Conservation (phyloP, 2,113 vertebrate species). For the Malurus elegans region DNA sequence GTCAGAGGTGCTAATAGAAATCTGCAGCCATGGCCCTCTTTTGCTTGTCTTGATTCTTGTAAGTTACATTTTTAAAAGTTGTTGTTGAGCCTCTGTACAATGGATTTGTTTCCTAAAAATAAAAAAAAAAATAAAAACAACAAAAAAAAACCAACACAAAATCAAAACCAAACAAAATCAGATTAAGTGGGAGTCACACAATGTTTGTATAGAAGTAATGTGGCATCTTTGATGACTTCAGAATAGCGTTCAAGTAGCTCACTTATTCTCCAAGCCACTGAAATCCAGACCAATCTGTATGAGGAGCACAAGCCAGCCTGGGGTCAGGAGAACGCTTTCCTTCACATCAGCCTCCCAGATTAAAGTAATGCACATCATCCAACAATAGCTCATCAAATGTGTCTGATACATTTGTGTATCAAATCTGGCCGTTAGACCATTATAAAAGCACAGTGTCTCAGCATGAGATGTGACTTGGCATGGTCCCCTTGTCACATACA, state of each 20-base stretch:
- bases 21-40: conserved; percentile 68
- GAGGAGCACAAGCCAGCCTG: conserved; percentile 18
- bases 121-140: not conserved
- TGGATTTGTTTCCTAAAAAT: conserved; percentile 88
- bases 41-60: conserved; percentile 82
- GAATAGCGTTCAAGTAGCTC: not conserved
- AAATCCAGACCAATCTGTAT: not conserved
- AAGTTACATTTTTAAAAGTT: conserved; percentile 96
- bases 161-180: not conserved
- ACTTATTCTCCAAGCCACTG: not conserved
- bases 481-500: not conserved
- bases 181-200: not conserved
- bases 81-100: conserved; percentile 93
- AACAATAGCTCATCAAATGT: conserved; percentile 10
- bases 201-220: not conserved
- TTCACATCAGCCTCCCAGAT: not conserved
- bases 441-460: not conserved
- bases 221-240: not conserved
- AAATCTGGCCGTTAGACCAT: not conserved
- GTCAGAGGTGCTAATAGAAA: conserved; percentile 55
- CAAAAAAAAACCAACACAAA: not conserved
- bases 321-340: not conserved
- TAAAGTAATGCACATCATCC: conserved; percentile 11
- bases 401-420: not conserved
- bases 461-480: not conserved